phyloP scores from a whole-genome alignment of 2,113 vertebrate genomes.

The Ciconia maguari region DNA sequence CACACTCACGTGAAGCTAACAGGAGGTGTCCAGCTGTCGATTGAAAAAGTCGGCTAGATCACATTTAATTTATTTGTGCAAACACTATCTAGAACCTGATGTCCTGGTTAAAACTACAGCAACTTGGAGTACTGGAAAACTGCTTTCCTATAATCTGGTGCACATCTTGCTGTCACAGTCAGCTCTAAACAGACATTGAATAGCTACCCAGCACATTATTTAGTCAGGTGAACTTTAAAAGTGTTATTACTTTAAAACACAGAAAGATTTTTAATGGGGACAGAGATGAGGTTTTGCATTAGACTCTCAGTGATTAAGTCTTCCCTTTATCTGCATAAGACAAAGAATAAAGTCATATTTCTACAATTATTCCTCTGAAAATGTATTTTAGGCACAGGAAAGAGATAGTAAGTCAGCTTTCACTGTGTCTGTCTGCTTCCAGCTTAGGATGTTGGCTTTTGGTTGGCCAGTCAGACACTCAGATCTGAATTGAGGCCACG shows the following conservation, averaged over 20 bases:
- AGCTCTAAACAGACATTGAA: neutral
- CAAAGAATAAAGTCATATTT: neutral
- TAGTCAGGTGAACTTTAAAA: neutral
- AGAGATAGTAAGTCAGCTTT: neutral
- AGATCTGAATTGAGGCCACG: neutral
- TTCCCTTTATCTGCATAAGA: neutral
- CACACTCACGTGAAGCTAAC: neutral
- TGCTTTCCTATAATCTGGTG: neutral
- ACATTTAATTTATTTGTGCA: neutral
- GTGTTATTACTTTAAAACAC: neutral
- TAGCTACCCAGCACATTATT: neutral
- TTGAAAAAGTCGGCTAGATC: neutral
- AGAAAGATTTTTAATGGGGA: neutral
- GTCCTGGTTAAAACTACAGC: neutral
- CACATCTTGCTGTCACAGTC: neutral
- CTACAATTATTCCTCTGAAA: neutral
- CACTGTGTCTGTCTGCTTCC: neutral
- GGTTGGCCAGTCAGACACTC: neutral
- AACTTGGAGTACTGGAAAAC: neutral
- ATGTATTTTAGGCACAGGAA: neutral
- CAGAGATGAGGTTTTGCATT: neutral
- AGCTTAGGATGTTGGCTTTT: neutral
- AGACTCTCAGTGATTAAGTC: neutral
- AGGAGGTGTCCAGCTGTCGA: neutral
- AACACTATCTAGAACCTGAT: neutral